Base-by-base conservation (phyloP, 2,888 invertebrate species). In the Spilosoma lubricipeda region DNA sequence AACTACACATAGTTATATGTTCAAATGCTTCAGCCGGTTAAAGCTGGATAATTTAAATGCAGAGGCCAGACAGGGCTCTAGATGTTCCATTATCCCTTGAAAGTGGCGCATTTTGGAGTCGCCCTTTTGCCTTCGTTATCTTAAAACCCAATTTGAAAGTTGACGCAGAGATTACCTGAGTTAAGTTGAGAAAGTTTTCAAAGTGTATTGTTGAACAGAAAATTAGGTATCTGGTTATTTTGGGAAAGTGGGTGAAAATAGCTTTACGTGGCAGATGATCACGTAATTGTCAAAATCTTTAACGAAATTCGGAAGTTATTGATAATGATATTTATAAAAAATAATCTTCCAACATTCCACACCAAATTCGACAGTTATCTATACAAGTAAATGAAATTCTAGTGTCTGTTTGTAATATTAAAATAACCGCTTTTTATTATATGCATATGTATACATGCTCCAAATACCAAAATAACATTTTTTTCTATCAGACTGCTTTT, bases 141-240 rank as follows among this genome's bases (percentile, higher is more conserved):
- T 81, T 75, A 66, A 76, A 77, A 80, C 74, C 71, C 66, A 76
- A 82, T 81, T 85, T 74, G 33, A 33, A 59, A 76, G 69, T 72
- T 72, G 68, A 71, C 74, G 59, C 71, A 73, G 59, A 75, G 75
- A 73, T 81, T 77, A 80, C 70, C 75, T 72, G 56, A 66, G 68
- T 80, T 75, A 68, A 74, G 69, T 36, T 67, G 72, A 42, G 15
- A 48, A 77, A 64, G 65, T 72, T 75, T 66, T 33, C 39, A 33
- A 72, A 69, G 56, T 75, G 71, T 75, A 72, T 75, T 71, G 74
- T 71, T 75, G 68, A 67, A 71, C 39, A 65, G 63, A 72, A 68
- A 75, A 68, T 72, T 69, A 64, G 75, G 42, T 72, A 70, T 48
- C 45, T 45, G 36, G 45, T 23, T 59, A 59, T 71, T 71, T 74